phyloP scores from a whole-genome alignment of 2,113 vertebrate genomes.

The Lagopus muta region DNA sequence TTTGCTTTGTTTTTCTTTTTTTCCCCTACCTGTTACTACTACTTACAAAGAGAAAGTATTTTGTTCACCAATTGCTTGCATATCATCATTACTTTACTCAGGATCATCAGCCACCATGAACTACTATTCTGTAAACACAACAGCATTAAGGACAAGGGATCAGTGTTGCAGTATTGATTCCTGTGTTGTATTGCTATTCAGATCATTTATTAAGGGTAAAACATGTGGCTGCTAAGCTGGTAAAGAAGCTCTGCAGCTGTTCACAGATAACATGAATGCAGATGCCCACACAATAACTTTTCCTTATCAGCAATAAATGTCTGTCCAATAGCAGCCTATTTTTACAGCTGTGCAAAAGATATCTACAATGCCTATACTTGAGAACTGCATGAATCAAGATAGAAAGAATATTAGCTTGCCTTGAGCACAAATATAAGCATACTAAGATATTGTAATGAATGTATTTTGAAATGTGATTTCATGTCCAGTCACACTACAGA shows the following conservation, averaged over 20 bases:
- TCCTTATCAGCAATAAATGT: not conserved
- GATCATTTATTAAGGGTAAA: not conserved
- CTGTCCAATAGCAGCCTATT: not conserved
- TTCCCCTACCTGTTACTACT: not conserved
- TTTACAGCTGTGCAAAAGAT: not conserved
- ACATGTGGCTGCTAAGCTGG: not conserved
- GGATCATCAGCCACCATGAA: not conserved
- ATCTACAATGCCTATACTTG: not conserved
- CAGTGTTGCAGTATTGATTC: not conserved
- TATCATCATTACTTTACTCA: not conserved
- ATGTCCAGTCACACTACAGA: not conserved
- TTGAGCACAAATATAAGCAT: not conserved
- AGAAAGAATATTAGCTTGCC: not conserved
- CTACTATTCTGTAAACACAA: not conserved
- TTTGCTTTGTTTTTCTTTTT: not conserved
- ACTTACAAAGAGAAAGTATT: not conserved
- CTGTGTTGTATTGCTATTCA: not conserved
- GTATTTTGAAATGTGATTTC: not conserved
- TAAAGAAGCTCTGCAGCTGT: not conserved
- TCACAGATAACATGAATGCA: not conserved
- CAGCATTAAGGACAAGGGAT: not conserved
- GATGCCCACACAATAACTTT: not conserved
- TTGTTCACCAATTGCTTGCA: not conserved
- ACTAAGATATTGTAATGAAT: not conserved
- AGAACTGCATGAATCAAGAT: not conserved